Evolutionary conservation across 1,140 invertebrate species (phyloP), one percentile per base, ranked within the genome.

Genomic region (Anthonomus grandis): DNA sequence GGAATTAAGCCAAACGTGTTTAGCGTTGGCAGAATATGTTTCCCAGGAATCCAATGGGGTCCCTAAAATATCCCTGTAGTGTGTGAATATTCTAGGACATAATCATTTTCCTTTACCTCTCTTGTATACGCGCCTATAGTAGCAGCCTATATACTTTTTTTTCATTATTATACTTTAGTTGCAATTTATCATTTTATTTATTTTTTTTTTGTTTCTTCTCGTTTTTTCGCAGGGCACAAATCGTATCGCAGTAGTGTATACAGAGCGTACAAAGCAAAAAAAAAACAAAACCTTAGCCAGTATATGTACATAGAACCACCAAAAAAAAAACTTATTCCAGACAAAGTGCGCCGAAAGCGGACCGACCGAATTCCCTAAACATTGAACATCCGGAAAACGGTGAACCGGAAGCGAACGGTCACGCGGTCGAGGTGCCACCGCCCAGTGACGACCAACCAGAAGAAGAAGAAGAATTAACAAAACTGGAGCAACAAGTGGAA

Each of bases 361-460:
- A 79, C 68, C 76, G 79, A 45, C 78, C 78, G 9, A 75, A 74
- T 48, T 79, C 78, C 4, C 60, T 80, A 19, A 76, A 75, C 23
- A 68, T 81, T 54, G 74, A 75, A 45, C 71, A 69, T 5, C 73
- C 71, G 42, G 72, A 75, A 15, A 71, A 64, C 54, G 18, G 22
- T 70, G 23, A 70, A 66, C 25, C 70, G 69, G 34, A 42, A 60
- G 71, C 39, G 60, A 69, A 37, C 61, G 65, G 17, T 62, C 31
- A 25, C 64, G 69, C 60, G 52, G n/a, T n/a, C n/a, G n/a, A n/a
- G n/a, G n/a, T n/a, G n/a, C n/a, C n/a, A n/a, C n/a, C n/a, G n/a
- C n/a, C n/a, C n/a, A 66, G 46, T 52, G 63, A 77, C 65, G 70
- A 76, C 52, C 52, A 69, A 52, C 50, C 72, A 64, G 70, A 74